Conservation (phyloP, 2,888 invertebrate species). For the Amorpha juglandis region DNA sequence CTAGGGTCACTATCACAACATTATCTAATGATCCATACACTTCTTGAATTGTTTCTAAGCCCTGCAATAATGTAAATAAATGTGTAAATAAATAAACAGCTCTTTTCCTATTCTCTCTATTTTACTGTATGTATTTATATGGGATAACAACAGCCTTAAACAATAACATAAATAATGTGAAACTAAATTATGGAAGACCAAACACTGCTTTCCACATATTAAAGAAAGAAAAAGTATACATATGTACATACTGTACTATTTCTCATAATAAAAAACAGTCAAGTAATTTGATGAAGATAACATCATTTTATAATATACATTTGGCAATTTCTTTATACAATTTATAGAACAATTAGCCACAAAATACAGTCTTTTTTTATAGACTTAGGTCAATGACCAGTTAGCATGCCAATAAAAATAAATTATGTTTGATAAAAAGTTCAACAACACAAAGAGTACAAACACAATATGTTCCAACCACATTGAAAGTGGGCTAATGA, state of each 20-base stretch:
- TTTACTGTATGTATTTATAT: too few relatives aligned
- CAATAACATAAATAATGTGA: too few relatives aligned
- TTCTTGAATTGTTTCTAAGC: slow-evolving; percentile 86
- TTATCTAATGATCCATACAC: slow-evolving; percentile 92
- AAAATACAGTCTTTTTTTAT: not conserved
- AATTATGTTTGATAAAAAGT: slow-evolving; percentile 43
- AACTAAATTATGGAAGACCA: too few relatives aligned
- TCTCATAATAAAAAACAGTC: not conserved
- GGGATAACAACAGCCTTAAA: too few relatives aligned
- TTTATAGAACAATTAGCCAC: not conserved
- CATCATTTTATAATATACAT: not conserved
- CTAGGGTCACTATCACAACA: slow-evolving; percentile 94
- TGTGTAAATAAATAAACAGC: not conserved
- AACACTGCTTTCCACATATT: too few relatives aligned
- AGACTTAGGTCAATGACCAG: slow-evolving; percentile 20
- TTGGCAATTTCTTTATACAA: not conserved
- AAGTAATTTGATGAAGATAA: not conserved
- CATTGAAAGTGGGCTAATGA: slow-evolving; percentile 60
- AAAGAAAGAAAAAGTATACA: too few relatives aligned
- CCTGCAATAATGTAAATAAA: slow-evolving; percentile 76
- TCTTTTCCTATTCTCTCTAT: not conserved
- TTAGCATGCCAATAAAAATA: slow-evolving; percentile 26
- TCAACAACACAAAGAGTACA: slow-evolving; percentile 53
- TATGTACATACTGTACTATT: too few relatives aligned
- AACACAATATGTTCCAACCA: slow-evolving; percentile 46